phyloP scores from a whole-genome alignment of 2,888 invertebrate genomes.

The Neria commutata region DNA sequence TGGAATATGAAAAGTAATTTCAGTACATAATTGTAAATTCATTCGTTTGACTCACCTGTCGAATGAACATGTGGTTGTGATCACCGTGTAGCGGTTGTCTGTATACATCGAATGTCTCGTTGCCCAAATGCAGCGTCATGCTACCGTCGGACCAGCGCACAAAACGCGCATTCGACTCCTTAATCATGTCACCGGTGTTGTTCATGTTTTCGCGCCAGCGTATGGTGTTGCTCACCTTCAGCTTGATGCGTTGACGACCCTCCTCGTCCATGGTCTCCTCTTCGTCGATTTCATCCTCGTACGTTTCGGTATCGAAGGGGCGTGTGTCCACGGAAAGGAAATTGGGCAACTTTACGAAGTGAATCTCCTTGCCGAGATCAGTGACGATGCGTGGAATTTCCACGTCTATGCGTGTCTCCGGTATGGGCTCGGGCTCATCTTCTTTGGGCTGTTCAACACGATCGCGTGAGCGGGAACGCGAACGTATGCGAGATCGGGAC shows the following conservation, averaged over 20 bases:
- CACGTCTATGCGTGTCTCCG: conserved; percentile 94
- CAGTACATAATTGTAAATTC: not conserved
- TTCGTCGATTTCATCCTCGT: conserved; percentile 98
- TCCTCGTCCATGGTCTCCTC: conserved; percentile 98
- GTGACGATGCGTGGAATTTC: conserved; percentile 95
- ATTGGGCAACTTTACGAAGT: conserved; percentile 97
- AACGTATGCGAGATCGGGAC: conserved; percentile 49
- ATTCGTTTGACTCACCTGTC: conserved; percentile 75
- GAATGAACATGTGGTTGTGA: conserved; percentile 96
- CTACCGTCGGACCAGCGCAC: conserved; percentile 99
- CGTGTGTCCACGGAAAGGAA: conserved; percentile 97
- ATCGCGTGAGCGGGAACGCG: conserved; percentile 48
- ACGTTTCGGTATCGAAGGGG: conserved; percentile 92
- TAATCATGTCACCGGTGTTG: conserved; percentile 78
- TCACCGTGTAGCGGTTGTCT: conserved; percentile 93
- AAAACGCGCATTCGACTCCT: conserved; percentile 93
- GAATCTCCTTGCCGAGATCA: conserved; percentile 88
- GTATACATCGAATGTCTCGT: conserved; percentile 98
- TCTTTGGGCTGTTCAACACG: conserved; percentile 47
- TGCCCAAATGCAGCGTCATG: conserved; percentile 94
- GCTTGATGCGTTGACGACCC: conserved; percentile 82
- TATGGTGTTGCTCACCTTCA: conserved; percentile 97
- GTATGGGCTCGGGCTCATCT: conserved; percentile 79
- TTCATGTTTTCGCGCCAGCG: conserved; percentile 89
- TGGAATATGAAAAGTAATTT: not conserved